phyloP scores from a whole-genome alignment of 1,140 invertebrate genomes.

The Theocolax elegans region DNA sequence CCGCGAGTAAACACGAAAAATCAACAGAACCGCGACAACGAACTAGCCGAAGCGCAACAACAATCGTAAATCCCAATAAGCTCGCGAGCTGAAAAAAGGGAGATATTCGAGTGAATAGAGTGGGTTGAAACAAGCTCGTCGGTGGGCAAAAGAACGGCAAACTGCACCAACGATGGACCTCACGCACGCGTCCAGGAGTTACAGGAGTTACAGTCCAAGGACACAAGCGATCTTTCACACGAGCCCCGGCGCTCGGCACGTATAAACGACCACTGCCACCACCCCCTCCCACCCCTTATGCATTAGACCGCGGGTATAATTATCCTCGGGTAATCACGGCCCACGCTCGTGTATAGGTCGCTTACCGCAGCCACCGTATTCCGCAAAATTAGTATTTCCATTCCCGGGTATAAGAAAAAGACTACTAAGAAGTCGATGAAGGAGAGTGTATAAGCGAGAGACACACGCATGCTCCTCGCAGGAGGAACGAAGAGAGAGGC shows the following conservation, averaged over 20 bases:
- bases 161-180: slow-evolving; percentile 39
- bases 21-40: slow-evolving; percentile 16
- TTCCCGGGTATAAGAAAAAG: slow-evolving; percentile 58
- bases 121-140: too few relatives aligned
- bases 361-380: slow-evolving; percentile 68
- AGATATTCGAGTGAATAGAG: too few relatives aligned
- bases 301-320: slow-evolving; percentile 68
- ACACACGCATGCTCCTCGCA: slow-evolving; percentile 7
- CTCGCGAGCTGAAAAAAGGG: too few relatives aligned
- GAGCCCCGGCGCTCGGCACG: slow-evolving; percentile 42
- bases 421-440: slow-evolving; percentile 16
- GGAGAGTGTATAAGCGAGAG: not conserved
- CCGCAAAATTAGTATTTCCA: slow-evolving; percentile 69
- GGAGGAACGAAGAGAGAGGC: not conserved
- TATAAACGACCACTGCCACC: slow-evolving; percentile 32
- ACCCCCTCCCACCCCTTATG: slow-evolving; percentile 45
- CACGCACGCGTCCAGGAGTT: slow-evolving; percentile 52
- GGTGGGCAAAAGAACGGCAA: too few relatives aligned
- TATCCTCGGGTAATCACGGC: slow-evolving; percentile 66
- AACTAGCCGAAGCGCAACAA: too few relatives aligned
- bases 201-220: too few relatives aligned
- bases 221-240: slow-evolving; percentile 30
- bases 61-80: too few relatives aligned
- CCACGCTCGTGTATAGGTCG: slow-evolving; percentile 54
- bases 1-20: slow-evolving; percentile 18